Percentiles rank a stretch among this genome's conserved stretches.
Conservation (phyloP, 2,113 vertebrate species). For the Balaeniceps rex region DNA sequence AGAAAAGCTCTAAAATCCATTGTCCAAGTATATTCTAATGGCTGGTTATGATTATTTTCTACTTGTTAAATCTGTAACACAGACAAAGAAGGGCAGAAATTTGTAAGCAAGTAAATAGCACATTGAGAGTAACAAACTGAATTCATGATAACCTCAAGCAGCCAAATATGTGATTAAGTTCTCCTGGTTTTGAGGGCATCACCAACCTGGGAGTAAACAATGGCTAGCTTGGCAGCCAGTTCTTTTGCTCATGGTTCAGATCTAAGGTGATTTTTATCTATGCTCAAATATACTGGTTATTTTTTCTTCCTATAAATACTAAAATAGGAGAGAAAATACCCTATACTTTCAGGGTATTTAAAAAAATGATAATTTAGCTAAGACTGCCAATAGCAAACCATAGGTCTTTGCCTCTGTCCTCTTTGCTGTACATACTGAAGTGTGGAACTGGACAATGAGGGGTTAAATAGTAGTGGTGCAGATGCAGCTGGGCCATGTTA, state of each 20-base stretch:
- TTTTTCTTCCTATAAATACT: neutral
- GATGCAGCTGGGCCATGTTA: slow-evolving; percentile 50
- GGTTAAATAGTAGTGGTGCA: neutral
- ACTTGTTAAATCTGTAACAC: neutral
- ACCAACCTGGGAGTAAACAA: neutral
- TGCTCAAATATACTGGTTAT: neutral
- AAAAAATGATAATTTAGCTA: neutral
- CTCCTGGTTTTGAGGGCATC: neutral
- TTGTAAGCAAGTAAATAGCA: neutral
- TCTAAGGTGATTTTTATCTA: neutral
- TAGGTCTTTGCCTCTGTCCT: neutral
- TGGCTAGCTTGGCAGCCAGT: neutral
- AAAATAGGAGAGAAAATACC: neutral
- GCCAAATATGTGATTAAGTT: neutral
- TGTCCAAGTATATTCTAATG: neutral
- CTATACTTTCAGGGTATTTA: neutral
- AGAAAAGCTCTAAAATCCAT: neutral
- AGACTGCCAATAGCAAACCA: neutral
- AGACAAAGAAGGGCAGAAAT: neutral
- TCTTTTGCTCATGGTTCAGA: neutral
- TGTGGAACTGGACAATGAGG: neutral
- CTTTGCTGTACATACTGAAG: neutral
- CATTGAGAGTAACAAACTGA: neutral
- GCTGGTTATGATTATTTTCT: neutral
- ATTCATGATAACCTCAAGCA: neutral